These are phyloP conservation scores for Latrodectus elegans DNA, from an alignment of 2,888 invertebrate species.

Conservation along the genomic window DNA sequence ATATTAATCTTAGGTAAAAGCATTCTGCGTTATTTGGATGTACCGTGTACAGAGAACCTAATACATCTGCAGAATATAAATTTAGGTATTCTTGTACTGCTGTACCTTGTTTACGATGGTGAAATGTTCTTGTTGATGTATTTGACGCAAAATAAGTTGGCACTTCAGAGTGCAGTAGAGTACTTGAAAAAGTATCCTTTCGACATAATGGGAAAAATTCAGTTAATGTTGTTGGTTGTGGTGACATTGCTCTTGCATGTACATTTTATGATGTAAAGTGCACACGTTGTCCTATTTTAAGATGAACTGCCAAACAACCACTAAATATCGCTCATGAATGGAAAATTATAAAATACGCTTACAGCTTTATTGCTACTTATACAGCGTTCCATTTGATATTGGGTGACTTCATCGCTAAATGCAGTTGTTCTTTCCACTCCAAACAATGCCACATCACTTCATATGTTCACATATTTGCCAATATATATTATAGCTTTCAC, in stretches of 20 bases:
- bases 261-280: constrained; percentile 73
- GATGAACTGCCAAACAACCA: constrained; percentile 69
- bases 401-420: constrained; percentile 73
- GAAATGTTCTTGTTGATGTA: no score
- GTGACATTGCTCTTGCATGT: not conserved
- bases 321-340: constrained; percentile 70
- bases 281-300: constrained; percentile 73
- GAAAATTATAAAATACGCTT: constrained; percentile 73
- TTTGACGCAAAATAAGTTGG: no score
- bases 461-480: constrained; percentile 76
- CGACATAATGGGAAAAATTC: no score
- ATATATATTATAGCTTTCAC: constrained; percentile 70
- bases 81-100: no score
- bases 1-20: constrained; percentile 56
- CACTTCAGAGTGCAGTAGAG: no score
- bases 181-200: no score
- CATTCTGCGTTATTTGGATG: constrained; percentile 23
- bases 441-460: constrained; percentile 74
- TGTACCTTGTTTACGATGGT: no score
- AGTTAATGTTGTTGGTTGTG: no score
- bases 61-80: no score
- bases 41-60: constrained; percentile 22
- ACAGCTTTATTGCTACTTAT: constrained; percentile 74
- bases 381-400: constrained; percentile 73
- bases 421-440: constrained; percentile 19